Evolutionary conservation across 1,140 invertebrate genomes (phyloP), one percentile per base, ranked within the genome.

Genomic region (Periplaneta americana): DNA sequence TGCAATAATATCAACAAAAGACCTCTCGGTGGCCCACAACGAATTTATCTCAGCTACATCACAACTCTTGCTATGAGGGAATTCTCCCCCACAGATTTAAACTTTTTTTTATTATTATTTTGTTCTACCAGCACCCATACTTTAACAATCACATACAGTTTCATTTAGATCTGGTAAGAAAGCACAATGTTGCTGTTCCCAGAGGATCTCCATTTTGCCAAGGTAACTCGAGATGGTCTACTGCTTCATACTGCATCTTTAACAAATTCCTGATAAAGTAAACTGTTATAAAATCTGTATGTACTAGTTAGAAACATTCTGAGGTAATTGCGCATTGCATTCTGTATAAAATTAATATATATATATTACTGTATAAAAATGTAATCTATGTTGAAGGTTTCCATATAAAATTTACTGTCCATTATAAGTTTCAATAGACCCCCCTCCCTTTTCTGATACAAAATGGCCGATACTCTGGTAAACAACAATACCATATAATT

Each of bases 81-180:
- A 66, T 11, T 28, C n/a, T 34, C 77, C 39, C 35, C 32, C n/a
- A 78, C 13, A 78, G 35, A 78, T n/a, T 78, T 37, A 17, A 31
- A 34, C 34, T 34, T 37, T 78, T 34, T 15, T 32, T 15, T 34
- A 15, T 18, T 66, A 18, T 66, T 66, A 18, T 75, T 75, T 75
- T 36, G 35, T 78, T 78, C 77, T 82, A 77, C 81, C 81, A 82
- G 81, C 81, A 82, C 81, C 81, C 81, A 39, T 82, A 82, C 36
- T 76, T 39, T 75, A 48, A 82, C 75, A 35, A 82, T 82, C 81
- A 82, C 81, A 82, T 28, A 66, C n/a, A 66, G n/a, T 66, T 66
- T 66, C 48, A 66, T 66, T 66, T 66, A 66, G 48, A 66, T 66
- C 48, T 66, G 6, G 48, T 28, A 66, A 66, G 48, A 66, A 28